Percentiles rank a stretch among this genome's conserved stretches.
These are phyloP conservation scores for Aleadryas rufinucha DNA, from an alignment of 2,113 vertebrate genomes.

Conservation along the genomic window DNA sequence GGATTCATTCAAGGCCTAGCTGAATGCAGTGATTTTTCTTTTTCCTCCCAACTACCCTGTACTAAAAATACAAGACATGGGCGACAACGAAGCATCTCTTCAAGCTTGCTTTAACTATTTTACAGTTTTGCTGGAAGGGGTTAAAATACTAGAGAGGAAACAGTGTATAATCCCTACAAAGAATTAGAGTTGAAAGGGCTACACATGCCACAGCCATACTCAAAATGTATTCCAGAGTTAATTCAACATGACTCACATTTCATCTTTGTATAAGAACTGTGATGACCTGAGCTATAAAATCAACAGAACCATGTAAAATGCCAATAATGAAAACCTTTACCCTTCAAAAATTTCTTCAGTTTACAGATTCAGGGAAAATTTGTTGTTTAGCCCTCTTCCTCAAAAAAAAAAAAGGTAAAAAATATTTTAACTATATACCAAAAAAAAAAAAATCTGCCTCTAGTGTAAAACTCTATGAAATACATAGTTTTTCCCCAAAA, in stretches of 20 bases:
- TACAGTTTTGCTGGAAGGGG: not conserved
- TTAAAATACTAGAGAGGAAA: not conserved
- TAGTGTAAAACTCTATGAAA: not conserved
- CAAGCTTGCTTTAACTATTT: not conserved
- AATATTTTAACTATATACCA: not conserved
- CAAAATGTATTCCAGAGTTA: not conserved
- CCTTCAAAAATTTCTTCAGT: not conserved
- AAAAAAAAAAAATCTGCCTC: not conserved
- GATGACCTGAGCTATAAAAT: not conserved
- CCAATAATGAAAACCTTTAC: not conserved
- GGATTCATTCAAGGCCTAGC: not conserved
- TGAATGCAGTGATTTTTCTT: not conserved
- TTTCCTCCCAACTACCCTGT: not conserved
- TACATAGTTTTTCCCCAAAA: not conserved
- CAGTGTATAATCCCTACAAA: not conserved
- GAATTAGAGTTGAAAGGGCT: not conserved
- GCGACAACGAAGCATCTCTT: not conserved
- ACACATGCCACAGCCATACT: not conserved
- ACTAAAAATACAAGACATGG: not conserved
- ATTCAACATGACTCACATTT: not conserved
- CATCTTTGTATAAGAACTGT: not conserved
- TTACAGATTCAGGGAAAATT: not conserved
- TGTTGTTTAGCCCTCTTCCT: not conserved
- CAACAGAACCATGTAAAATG: not conserved
- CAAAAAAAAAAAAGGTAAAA: not conserved